Evolutionary conservation across 2,113 vertebrate genomes (phyloP), one percentile per base, ranked within the genome.

Genomic region (Solea senegalensis): DNA sequence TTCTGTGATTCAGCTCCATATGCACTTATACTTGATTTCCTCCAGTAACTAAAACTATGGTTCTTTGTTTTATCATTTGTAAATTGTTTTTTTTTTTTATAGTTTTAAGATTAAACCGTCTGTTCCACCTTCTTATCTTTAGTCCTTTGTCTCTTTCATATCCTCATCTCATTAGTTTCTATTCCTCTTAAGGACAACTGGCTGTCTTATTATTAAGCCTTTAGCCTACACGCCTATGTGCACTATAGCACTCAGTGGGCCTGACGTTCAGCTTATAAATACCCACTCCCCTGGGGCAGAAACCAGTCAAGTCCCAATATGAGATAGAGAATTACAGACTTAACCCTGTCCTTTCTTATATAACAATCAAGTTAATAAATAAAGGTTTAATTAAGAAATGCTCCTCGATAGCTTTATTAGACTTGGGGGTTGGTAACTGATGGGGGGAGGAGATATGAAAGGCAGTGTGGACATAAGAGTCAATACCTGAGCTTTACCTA

Each of bases 301-400:
- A 77, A 66, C 71, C 75, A 74, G 76, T 82, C 67, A 64, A 64
- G 84, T 77, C 87, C 81, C 84, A 61, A 88, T 89, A 89, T 90
- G 74, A 88, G 89, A 82, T 80, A 68, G 74, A 71, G 65, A 65
- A 80, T 77, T 39, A 26, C 46, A 69, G 85, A 74, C 78, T 73
- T 87, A 86, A 90, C 80, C 69, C 74, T 43, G 70, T 68, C 72
- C 69, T 59, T 50, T 67, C 80, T 64, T 69, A 74, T 89, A 89
- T 65, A 88, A 69, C 88, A 89, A 90, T 90, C 88, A 90, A 89
- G 78, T 89, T 89, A 76, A 90, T 86, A 89, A 91, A 90, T 90
- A 90, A 87, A 86, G 85, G 68, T 91, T 92, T 92, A 89, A 92
- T 92, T 92, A 92, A 88, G 85, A 87, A 78, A 86, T 65, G 21